These are phyloP conservation scores for Diogma glabrata DNA, from an alignment of 2,888 invertebrate species.

Conservation along the genomic window DNA sequence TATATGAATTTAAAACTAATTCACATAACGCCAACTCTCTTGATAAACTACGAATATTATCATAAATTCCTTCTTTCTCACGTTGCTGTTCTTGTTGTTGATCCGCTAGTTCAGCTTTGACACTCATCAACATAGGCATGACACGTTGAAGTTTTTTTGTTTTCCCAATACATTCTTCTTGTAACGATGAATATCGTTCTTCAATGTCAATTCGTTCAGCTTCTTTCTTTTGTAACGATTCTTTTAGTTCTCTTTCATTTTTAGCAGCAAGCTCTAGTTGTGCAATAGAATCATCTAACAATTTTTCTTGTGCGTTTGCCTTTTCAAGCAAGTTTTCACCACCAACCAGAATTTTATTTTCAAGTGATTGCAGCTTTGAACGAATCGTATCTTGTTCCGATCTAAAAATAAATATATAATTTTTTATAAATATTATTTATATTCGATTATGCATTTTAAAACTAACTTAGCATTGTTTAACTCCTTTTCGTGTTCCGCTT, in stretches of 20 bases:
- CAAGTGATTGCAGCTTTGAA: slow-evolving; percentile 77
- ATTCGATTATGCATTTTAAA: slow-evolving; percentile 8
- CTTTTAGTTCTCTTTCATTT: slow-evolving; percentile 69
- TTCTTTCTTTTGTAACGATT: slow-evolving; percentile 78
- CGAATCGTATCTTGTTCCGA: slow-evolving; percentile 69
- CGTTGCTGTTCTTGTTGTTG: slow-evolving; percentile 90
- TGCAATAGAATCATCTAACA: slow-evolving; percentile 76
- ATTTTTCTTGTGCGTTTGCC: slow-evolving; percentile 82
- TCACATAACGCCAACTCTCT: slow-evolving; percentile 86
- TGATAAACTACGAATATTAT: slow-evolving; percentile 81
- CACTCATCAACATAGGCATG: slow-evolving; percentile 74
- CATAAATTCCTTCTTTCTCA: slow-evolving; percentile 92
- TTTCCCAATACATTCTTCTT: slow-evolving; percentile 89
- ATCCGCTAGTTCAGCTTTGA: slow-evolving; percentile 73
- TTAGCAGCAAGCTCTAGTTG: slow-evolving; percentile 68
- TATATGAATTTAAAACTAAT: slow-evolving; percentile 81
- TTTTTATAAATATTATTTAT: background rate
- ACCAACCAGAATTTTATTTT: slow-evolving; percentile 93
- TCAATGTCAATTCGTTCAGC: slow-evolving; percentile 88
- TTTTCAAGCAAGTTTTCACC: slow-evolving; percentile 97
- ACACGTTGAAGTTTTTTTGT: slow-evolving; percentile 86
- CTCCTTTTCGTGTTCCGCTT: slow-evolving; percentile 59
- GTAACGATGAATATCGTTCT: slow-evolving; percentile 85
- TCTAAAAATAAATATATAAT: slow-evolving; percentile 17
- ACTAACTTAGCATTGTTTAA: slow-evolving; percentile 59